phyloP scores from a whole-genome alignment of 1,140 invertebrate genomes.

The Ericerus pela region DNA sequence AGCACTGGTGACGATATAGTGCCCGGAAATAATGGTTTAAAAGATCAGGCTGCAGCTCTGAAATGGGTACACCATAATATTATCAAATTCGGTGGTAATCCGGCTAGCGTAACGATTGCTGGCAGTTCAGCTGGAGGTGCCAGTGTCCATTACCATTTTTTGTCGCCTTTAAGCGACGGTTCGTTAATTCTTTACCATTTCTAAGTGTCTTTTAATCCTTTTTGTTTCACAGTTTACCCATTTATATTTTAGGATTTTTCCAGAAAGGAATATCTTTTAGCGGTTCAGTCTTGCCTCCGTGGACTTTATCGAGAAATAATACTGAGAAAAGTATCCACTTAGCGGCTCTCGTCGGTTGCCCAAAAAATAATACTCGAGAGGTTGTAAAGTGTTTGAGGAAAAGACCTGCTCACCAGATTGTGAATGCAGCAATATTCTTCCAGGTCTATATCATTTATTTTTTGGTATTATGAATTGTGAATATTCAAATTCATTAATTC shows the following conservation, averaged over 20 bases:
- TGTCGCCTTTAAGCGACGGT: conserved; percentile 33
- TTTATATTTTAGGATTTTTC: conserved; percentile 17
- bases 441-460: conserved; percentile 31
- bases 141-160: conserved; percentile 46
- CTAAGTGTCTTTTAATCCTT: too few species aligned
- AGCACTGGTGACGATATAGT: conserved; percentile 38
- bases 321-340: conserved; percentile 48
- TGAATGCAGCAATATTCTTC: conserved; percentile 32
- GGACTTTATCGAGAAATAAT: conserved; percentile 50
- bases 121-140: conserved; percentile 43
- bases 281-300: conserved; percentile 53
- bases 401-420: conserved; percentile 39
- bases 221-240: too few species aligned
- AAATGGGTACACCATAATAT: conserved; percentile 46
- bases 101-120: conserved; percentile 37
- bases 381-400: conserved; percentile 54
- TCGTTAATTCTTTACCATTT: too few species aligned
- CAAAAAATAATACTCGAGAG: conserved; percentile 35
- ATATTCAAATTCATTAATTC: too few species aligned
- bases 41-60: conserved; percentile 46
- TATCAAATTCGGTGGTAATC: conserved; percentile 41
- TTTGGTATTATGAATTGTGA: too few species aligned
- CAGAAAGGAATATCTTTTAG: conserved; percentile 20
- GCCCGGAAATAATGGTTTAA: conserved; percentile 46
- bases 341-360: conserved; percentile 50